Percentiles rank a stretch among this genome's conserved stretches.
phyloP scores from a whole-genome alignment of 2,888 invertebrate species.

The Amphimallon solstitiale region DNA sequence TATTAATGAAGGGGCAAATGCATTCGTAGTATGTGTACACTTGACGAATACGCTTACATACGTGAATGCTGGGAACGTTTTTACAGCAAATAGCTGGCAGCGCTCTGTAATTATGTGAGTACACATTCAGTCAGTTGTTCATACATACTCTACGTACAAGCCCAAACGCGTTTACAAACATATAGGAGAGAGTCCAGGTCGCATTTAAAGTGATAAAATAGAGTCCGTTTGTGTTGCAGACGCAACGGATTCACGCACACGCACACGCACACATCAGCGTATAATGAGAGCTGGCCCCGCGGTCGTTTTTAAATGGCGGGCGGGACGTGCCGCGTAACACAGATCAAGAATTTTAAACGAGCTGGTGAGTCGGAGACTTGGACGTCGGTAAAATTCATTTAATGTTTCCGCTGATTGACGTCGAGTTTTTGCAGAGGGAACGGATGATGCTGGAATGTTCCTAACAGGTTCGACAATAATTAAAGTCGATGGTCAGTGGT shows the following conservation, averaged over 20 bases:
- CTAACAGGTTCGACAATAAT: conserved; percentile 2
- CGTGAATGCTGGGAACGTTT: not conserved
- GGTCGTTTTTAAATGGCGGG: conserved; percentile 6
- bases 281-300: not conserved
- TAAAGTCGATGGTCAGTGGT: conserved; percentile 3
- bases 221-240: not conserved
- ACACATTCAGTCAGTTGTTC: not conserved
- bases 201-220: conserved; percentile 5
- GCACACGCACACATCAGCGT: not conserved
- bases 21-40: too few relatives aligned
- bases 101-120: conserved; percentile 11
- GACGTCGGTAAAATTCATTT: conserved; percentile 22
- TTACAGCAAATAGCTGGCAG: conserved; percentile 4
- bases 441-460: conserved; percentile 1
- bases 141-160: too few relatives aligned
- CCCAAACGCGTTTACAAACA: not conserved
- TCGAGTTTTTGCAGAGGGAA: conserved; percentile 14
- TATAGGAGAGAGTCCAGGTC: not conserved
- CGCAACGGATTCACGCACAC: not conserved
- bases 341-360: conserved; percentile 10
- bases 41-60: not conserved
- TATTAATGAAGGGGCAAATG: conserved; percentile 13
- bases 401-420: conserved; percentile 28
- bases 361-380: not conserved
- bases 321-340: not conserved